Evolutionary conservation across 2,113 vertebrate species (phyloP).

Genomic region (Jacana jacana): DNA sequence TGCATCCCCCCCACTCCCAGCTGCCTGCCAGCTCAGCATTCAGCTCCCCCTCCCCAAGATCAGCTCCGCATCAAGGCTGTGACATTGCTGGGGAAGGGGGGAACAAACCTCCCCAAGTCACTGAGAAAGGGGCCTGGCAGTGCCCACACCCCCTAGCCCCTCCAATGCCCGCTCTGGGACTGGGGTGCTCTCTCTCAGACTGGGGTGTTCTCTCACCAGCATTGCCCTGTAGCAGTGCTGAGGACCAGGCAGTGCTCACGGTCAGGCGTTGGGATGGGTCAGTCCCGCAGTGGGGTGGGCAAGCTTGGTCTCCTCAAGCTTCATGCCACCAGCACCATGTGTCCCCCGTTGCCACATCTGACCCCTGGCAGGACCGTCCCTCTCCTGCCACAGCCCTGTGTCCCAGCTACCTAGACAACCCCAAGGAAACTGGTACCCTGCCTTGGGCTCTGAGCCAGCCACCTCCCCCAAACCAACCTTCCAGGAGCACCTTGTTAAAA

Average conservation of each 20-base stretch:
- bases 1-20: not conserved
- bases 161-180: not conserved
- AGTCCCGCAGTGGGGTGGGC: not conserved
- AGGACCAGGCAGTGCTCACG: not conserved
- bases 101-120: not conserved
- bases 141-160: no score
- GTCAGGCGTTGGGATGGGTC: not conserved
- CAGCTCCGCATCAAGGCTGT: not conserved
- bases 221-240: not conserved
- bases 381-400: not conserved
- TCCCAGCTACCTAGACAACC: not conserved
- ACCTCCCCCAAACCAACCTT: not conserved
- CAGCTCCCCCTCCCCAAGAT: slow-evolving; percentile 1
- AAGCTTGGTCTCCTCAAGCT: not conserved
- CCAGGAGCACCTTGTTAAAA: slow-evolving; percentile 4
- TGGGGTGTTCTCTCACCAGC: not conserved
- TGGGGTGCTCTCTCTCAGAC: no score
- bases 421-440: not conserved
- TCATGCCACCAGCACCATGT: not conserved
- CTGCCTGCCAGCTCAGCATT: slow-evolving; percentile 52
- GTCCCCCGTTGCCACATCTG: not conserved
- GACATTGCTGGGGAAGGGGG: not conserved
- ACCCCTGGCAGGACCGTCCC: not conserved
- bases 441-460: not conserved
- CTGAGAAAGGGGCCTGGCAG: not conserved